phyloP scores from a whole-genome alignment of 2,888 invertebrate genomes.

The Liopterus haemorrhoidalis region DNA sequence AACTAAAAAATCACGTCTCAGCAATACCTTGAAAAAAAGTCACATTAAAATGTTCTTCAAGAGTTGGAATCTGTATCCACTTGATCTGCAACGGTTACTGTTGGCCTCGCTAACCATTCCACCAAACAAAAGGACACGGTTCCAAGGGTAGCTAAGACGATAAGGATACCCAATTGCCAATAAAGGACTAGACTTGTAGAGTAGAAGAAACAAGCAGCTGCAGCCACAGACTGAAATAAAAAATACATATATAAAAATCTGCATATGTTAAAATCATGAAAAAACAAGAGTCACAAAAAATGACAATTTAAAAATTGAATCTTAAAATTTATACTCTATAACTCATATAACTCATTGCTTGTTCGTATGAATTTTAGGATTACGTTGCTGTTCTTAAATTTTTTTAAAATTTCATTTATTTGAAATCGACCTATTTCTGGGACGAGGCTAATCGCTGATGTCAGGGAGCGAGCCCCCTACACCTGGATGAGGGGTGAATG shows the following conservation, averaged over 20 bases:
- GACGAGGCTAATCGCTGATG: no score
- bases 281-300: background rate
- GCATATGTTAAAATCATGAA: conserved; percentile 7
- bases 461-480: no score
- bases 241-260: conserved; percentile 14
- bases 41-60: no score
- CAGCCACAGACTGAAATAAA: conserved; percentile 69
- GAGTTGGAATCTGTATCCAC: conserved; percentile 18
- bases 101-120: conserved; percentile 53
- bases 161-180: conserved; percentile 66
- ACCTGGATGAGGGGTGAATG: no score
- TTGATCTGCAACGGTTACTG: conserved; percentile 19
- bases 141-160: conserved; percentile 65
- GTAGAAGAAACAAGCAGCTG: conserved; percentile 80
- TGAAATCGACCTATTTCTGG: no score
- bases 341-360: no score
- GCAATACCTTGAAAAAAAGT: no score
- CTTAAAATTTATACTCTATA: no score
- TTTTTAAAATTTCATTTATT: no score
- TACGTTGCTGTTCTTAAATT: no score
- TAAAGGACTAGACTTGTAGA: conserved; percentile 66
- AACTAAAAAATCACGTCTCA: no score
- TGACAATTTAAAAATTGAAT: background rate
- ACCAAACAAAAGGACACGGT: conserved; percentile 72
- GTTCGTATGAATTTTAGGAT: no score